Base-by-base conservation (phyloP, 1,140 invertebrate genomes). In the Drosophila trapezifrons region DNA sequence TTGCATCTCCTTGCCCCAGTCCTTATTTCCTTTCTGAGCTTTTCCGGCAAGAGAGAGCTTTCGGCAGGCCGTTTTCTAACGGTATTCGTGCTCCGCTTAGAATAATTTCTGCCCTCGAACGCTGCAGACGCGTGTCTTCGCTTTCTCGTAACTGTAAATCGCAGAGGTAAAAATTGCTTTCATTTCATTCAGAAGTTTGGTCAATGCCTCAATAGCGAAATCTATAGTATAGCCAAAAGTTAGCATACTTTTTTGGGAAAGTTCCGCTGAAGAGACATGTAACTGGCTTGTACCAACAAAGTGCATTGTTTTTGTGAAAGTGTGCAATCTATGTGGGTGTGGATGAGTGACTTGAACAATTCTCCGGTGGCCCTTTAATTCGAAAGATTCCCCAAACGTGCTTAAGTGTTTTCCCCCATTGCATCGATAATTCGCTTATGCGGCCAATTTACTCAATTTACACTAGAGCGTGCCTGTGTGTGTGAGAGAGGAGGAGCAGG, bases 371-470 rank as follows among this genome's bases (percentile, higher is more conserved):
- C 63, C 40, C 63, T 77, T 83, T 57, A 70, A 65, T 38, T 69
- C 35, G 10, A 59, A 32, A 18, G 54, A 80, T 60, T 71, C 51
- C 51, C 65, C 47, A 60, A 89, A 89, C 84, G 84, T 87, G 84
- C 80, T 46, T 42, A 87, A 87, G 84, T 87, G 83, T 54, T 78
- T 51, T 81, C 45, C 78, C 54, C 55, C 54, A 82, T 69, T 82
- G 84, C 85, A 87, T 87, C 84, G 84, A 89, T 89, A 89, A 87
- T 89, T 75, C 59, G 76, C 84, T 75, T 83, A 73, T 80, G 84
- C 64, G 80, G 77, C 80, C 84, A 87, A 87, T 89, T 69, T 76
- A 84, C 60, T 71, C 65, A 78, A 84, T 84, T 83, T 64, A 59
- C 42, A 58, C 57, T 43, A 22, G 46, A 47, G 42, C 29, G 46